Conservation (phyloP, 2,113 vertebrate genomes). For the Uria lomvia region DNA sequence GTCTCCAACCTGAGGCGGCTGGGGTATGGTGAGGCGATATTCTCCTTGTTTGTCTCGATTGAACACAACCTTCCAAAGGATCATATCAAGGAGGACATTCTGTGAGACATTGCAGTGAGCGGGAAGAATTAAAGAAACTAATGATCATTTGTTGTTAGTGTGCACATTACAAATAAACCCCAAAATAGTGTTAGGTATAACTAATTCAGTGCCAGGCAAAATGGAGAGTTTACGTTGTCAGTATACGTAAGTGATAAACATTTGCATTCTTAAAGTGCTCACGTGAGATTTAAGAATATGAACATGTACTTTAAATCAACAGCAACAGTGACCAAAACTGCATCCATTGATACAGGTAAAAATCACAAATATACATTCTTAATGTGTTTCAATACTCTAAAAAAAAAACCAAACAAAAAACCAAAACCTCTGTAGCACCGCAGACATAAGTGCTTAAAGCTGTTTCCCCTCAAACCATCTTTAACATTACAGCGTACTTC, state of each 20-base stretch:
- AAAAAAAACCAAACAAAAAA: background rate
- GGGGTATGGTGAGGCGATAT: conserved; percentile 83
- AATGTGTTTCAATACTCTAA: background rate
- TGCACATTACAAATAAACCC: conserved; percentile 60
- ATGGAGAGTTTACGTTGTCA: background rate
- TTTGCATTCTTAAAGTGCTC: background rate
- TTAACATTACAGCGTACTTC: background rate
- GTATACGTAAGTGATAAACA: background rate
- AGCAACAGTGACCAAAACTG: background rate
- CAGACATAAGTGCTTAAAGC: background rate
- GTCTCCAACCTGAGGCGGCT: conserved; percentile 92
- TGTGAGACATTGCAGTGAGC: conserved; percentile 86
- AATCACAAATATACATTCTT: background rate
- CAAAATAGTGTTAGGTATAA: conserved; percentile 13
- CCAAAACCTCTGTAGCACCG: background rate
- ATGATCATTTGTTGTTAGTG: conserved; percentile 67
- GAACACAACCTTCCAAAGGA: conserved; percentile 99
- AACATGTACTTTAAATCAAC: background rate
- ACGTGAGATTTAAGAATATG: background rate
- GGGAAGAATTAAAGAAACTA: conserved; percentile 87
- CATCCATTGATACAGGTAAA: background rate
- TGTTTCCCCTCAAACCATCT: background rate
- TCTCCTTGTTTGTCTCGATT: conserved; percentile 94
- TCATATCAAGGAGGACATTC: conserved; percentile 96
- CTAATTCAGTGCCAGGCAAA: background rate